A percentile compares a stretch with the other conserved stretches of the same genome.
These are phyloP conservation scores for Unio pictorum DNA, from an alignment of 2,888 invertebrate species.

Conservation along the genomic window DNA sequence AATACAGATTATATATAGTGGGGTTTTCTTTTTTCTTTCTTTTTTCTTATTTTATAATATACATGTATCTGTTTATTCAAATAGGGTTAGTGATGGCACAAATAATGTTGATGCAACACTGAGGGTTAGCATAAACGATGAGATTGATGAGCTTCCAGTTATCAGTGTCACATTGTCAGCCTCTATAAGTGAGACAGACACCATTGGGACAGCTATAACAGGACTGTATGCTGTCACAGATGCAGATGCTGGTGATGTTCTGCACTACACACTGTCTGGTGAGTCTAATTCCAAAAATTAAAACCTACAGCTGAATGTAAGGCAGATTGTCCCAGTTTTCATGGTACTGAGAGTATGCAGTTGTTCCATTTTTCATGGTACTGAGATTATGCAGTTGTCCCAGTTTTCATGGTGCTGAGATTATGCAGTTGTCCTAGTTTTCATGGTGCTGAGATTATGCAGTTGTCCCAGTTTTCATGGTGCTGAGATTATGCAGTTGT, in stretches of 20 bases:
- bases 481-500: too few relatives aligned
- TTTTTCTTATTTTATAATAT: too few relatives aligned
- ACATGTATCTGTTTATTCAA: background rate
- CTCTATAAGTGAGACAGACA: slow-evolving; percentile 13
- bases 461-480: too few relatives aligned
- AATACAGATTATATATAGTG: too few relatives aligned
- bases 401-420: too few relatives aligned
- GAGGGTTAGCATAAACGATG: slow-evolving; percentile 16
- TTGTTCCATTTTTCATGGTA: too few relatives aligned
- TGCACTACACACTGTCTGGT: slow-evolving; percentile 16
- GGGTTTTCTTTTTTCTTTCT: too few relatives aligned
- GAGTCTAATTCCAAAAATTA: background rate
- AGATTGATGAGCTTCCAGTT: slow-evolving; percentile 23
- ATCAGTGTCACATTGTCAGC: slow-evolving; percentile 7
- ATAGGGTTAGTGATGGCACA: slow-evolving; percentile 1
- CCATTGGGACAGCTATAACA: slow-evolving; percentile 14
- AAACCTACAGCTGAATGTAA: background rate
- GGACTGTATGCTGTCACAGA: slow-evolving; percentile 17
- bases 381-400: too few relatives aligned
- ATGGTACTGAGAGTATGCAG: too few relatives aligned
- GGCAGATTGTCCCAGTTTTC: too few relatives aligned
- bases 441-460: too few relatives aligned
- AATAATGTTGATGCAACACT: background rate
- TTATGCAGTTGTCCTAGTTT: too few relatives aligned
- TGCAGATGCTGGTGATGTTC: slow-evolving; percentile 17